phyloP scores from a whole-genome alignment of 2,888 invertebrate genomes.

The Agrotis exclamationis region DNA sequence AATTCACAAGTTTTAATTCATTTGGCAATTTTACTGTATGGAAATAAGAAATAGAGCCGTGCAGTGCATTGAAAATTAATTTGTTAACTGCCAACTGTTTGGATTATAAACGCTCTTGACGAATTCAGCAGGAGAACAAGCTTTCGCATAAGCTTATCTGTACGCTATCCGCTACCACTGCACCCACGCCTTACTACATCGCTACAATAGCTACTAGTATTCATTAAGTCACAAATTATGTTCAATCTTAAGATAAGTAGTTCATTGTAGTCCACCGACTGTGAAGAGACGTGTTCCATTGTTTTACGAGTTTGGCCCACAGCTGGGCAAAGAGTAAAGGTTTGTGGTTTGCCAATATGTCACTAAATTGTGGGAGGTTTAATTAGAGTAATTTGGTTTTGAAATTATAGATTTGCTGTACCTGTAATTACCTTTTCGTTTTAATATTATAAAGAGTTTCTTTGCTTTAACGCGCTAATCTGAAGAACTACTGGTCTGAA shows the following conservation, averaged over 20 bases:
- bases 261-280: conserved; percentile 46
- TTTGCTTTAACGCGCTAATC: too few species aligned
- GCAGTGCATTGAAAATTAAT: too few species aligned
- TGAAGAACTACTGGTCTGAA: too few species aligned
- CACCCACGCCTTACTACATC: neutral
- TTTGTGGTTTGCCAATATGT: conserved; percentile 23
- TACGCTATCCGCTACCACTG: conserved; percentile 19
- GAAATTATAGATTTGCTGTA: neutral
- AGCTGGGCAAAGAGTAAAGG: conserved; percentile 31
- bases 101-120: too few species aligned
- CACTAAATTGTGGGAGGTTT: neutral
- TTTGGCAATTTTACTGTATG: too few species aligned
- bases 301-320: conserved; percentile 29
- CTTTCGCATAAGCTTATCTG: neutral
- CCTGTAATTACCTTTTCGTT: too few species aligned
- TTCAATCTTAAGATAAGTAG: conserved; percentile 42
- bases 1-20: too few species aligned
- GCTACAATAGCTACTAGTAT: conserved; percentile 48
- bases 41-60: too few species aligned
- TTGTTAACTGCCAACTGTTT: too few species aligned
- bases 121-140: too few species aligned
- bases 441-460: too few species aligned
- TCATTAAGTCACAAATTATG: conserved; percentile 58
- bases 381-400: neutral
- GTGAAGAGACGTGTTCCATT: conserved; percentile 41